Evolutionary conservation across 1,140 invertebrate genomes (phyloP), one percentile per base, ranked within the genome.

Genomic region (Pantala flavescens): DNA sequence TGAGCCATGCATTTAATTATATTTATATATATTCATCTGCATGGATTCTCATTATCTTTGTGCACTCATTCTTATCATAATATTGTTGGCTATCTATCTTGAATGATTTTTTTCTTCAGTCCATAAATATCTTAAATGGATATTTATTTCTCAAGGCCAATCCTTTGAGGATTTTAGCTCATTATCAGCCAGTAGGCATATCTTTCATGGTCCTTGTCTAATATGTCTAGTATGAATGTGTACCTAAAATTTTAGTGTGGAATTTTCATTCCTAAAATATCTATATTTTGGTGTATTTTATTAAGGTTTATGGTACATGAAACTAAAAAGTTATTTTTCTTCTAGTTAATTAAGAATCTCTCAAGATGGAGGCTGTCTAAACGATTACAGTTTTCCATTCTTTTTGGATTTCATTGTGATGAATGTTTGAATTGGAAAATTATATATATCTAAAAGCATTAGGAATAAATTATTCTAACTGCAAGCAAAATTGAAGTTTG

Each of bases 251-350:
- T 63, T 21, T 19, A 63, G 14, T 63, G 12, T 63, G 49, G n/a
- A 63, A 63, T 21, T 63, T 63, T 3, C 49, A 63, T 63, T 21
- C 3, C 12, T 7, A 63, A 14, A 63, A 63, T 63, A 63, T 19
- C 49, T 63, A 63, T 63, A 63, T 63, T 63, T 63, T 63, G 49
- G n/a, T 63, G 49, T 63, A 63, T 63, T 63, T 63, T 63, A 63
- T 63, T 63, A 63, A 63, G n/a, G 16, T 21, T 21, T 19, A 63
- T 19, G 49, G 49, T 63, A 63, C 12, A 3, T 63, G 12, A 7
- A 16, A 19, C 14, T 63, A 63, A 63, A 63, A 19, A 63, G 14
- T 19, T 63, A 63, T 63, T 19, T 63, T 63, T 63, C 14, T 19
- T 63, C n/a, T 63, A 19, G 49, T 63, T 63, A 19, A 19, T 16